Evolutionary conservation across 2,888 invertebrate species (phyloP).

Genomic region (Caenorhabditis sulstoni): DNA sequence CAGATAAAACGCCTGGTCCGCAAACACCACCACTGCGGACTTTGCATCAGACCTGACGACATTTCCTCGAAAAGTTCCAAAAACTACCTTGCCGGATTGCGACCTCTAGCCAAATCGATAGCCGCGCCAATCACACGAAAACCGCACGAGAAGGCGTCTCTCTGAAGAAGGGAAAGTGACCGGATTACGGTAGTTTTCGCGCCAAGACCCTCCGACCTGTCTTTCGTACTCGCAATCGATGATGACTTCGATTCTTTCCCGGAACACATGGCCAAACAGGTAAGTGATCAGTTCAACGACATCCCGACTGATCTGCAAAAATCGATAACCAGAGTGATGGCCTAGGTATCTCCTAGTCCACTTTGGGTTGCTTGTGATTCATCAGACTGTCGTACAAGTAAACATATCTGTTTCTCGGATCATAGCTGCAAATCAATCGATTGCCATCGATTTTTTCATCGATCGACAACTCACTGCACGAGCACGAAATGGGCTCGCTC

Average conservation of each 20-base stretch:
- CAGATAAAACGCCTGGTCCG: too few species aligned
- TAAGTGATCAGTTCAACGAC: not conserved
- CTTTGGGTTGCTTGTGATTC: too few species aligned
- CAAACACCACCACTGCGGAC: too few species aligned
- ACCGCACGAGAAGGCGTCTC: slow-evolving; percentile 9
- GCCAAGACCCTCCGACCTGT: too few species aligned
- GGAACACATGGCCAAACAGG: not conserved
- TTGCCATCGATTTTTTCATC: not conserved
- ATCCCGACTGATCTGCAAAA: not conserved
- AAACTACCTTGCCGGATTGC: not conserved
- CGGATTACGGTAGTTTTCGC: too few species aligned
- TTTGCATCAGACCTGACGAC: too few species aligned
- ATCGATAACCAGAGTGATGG: not conserved
- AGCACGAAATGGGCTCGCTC: not conserved
- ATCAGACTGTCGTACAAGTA: not conserved
- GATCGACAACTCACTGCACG: not conserved
- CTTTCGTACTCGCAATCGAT: not conserved
- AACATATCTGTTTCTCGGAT: not conserved
- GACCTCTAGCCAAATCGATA: slow-evolving; percentile 4
- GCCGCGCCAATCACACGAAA: slow-evolving; percentile 8
- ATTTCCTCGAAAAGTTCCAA: not conserved
- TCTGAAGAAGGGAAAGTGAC: slow-evolving; percentile 1
- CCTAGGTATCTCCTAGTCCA: not conserved
- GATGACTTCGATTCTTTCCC: too few species aligned
- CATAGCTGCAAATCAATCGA: not conserved